Conservation (phyloP, 2,113 vertebrate genomes). For the Fregata magnificens region DNA sequence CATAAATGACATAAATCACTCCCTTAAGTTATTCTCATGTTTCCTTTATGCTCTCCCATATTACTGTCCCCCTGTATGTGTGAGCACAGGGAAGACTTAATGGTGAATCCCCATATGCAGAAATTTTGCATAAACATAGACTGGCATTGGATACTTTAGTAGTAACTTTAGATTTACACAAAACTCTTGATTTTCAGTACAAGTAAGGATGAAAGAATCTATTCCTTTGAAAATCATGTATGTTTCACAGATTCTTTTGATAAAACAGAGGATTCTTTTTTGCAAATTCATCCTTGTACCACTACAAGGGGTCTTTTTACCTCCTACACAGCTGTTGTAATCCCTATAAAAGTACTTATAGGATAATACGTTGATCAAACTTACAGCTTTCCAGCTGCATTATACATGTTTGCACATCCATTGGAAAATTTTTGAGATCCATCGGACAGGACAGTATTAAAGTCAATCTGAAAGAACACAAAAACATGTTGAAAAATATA, state of each 20-base stretch:
- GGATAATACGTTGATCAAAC: slow-evolving; percentile 53
- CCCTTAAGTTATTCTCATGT: neutral
- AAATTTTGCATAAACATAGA: neutral
- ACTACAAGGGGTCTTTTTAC: neutral
- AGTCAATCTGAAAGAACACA: slow-evolving; percentile 84
- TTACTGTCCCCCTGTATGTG: neutral
- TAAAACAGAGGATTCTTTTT: neutral
- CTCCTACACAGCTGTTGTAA: neutral
- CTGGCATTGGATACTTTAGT: neutral
- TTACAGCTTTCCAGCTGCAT: slow-evolving; percentile 99
- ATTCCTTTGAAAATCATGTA: neutral
- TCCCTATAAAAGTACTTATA: neutral
- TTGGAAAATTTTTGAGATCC: slow-evolving; percentile 98
- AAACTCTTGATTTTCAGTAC: neutral
- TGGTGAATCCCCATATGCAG: neutral
- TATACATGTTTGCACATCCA: slow-evolving; percentile 98
- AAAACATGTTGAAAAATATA: neutral
- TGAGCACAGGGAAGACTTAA: neutral
- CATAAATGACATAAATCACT: neutral
- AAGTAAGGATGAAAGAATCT: neutral
- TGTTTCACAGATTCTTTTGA: neutral
- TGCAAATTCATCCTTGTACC: neutral
- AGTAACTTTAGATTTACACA: neutral
- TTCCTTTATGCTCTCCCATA: neutral
- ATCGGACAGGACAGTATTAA: slow-evolving; percentile 96